Evolutionary conservation across 2,113 vertebrate species (phyloP).

Genomic region (Proterorhinus semilunaris): DNA sequence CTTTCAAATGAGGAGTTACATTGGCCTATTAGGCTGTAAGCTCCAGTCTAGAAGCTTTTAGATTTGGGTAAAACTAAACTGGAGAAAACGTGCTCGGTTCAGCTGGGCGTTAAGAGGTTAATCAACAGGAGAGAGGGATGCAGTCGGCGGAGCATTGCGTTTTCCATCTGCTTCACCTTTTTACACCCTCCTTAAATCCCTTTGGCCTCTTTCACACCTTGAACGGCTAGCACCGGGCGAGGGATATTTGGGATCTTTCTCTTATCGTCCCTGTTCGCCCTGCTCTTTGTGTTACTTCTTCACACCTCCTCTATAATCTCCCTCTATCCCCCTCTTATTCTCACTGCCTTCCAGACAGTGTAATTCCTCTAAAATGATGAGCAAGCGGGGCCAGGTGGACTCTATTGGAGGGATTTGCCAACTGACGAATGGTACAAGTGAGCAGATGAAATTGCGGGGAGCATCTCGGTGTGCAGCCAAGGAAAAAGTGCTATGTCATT

Average conservation of each 20-base stretch:
- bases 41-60: too few relatives aligned
- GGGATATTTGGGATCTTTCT: slow-evolving; percentile 43
- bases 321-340: slow-evolving; percentile 12
- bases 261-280: slow-evolving; percentile 11
- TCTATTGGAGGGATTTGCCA: slow-evolving; percentile 71
- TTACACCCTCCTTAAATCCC: slow-evolving; percentile 18
- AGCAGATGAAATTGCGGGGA: slow-evolving; percentile 59
- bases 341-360: slow-evolving; percentile 42
- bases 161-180: slow-evolving; percentile 3
- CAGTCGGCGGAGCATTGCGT: slow-evolving; percentile 9
- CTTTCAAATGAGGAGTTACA: too few relatives aligned
- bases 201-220: slow-evolving; percentile 13
- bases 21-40: too few relatives aligned
- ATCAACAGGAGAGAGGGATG: background rate
- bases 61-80: too few relatives aligned
- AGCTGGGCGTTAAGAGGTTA: too few relatives aligned
- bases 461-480: slow-evolving; percentile 44
- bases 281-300: slow-evolving; percentile 22
- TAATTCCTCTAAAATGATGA: slow-evolving; percentile 68
- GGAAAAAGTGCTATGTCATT: slow-evolving; percentile 39
- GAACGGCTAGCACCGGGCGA: slow-evolving; percentile 28
- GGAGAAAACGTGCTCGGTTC: too few relatives aligned
- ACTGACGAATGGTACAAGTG: slow-evolving; percentile 54
- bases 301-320: slow-evolving; percentile 45
- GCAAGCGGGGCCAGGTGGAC: slow-evolving; percentile 55